These are phyloP conservation scores for Colistium nudipinnis DNA, from an alignment of 2,113 vertebrate genomes.

Conservation along the genomic window DNA sequence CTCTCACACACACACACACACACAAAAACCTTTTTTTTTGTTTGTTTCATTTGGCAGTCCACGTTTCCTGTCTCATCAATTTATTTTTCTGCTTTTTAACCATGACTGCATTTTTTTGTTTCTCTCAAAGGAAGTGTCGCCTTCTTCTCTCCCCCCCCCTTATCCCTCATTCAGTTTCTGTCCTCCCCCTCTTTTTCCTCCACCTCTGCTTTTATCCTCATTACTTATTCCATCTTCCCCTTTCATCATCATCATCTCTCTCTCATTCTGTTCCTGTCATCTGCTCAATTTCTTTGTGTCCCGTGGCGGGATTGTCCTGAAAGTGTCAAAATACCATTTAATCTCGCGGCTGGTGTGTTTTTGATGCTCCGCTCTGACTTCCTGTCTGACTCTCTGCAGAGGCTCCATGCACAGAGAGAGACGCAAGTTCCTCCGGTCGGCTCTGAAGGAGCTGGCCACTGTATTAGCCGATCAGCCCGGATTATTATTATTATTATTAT, in stretches of 20 bases:
- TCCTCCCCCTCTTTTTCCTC: slow-evolving; percentile 16
- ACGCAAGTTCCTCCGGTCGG: slow-evolving; percentile 96
- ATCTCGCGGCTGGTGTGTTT: slow-evolving; percentile 32
- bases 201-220: slow-evolving; percentile 55
- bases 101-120: slow-evolving; percentile 3
- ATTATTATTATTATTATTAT: too few species aligned
- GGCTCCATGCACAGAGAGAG: slow-evolving; percentile 98
- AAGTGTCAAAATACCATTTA: slow-evolving; percentile 65
- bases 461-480: slow-evolving; percentile 97
- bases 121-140: slow-evolving; percentile 34
- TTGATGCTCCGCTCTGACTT: slow-evolving; percentile 31
- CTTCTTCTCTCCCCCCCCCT: slow-evolving; percentile 23
- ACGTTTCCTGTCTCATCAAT: slow-evolving; percentile 21
- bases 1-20: too few species aligned
- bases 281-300: slow-evolving; percentile 39
- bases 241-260: slow-evolving; percentile 64
- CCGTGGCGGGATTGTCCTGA: slow-evolving; percentile 58
- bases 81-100: slow-evolving; percentile 6
- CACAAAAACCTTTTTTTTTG: slow-evolving; percentile 1
- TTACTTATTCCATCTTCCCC: slow-evolving; percentile 58
- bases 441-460: slow-evolving; percentile 96
- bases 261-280: slow-evolving; percentile 45
- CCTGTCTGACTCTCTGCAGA: slow-evolving; percentile 71
- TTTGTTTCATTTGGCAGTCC: background rate
- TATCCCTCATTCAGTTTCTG: slow-evolving; percentile 8